Evolutionary conservation across 2,797 vertebrate genomes (phyloP).

Genomic region (Ceryle rudis): DNA sequence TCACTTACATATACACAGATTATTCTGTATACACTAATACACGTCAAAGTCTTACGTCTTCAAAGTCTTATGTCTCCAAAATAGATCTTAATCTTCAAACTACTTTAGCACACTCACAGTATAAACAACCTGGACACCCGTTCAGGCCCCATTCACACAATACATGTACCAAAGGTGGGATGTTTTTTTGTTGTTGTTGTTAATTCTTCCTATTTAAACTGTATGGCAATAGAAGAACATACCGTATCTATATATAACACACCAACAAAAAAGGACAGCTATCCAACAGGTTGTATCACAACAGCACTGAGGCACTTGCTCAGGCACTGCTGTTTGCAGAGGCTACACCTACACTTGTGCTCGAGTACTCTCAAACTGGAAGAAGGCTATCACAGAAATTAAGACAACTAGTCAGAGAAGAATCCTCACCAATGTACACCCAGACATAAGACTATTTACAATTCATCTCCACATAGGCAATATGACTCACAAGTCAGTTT

Average conservation of each 20-base stretch:
- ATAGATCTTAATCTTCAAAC: neutral
- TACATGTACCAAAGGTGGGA: neutral
- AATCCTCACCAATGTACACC: neutral
- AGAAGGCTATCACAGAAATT: neutral
- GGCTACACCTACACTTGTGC: accelerated
- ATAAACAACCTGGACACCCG: neutral
- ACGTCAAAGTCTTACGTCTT: neutral
- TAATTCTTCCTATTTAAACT: neutral
- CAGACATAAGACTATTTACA: neutral
- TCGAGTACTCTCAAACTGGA: neutral
- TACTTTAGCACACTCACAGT: neutral
- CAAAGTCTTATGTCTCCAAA: neutral
- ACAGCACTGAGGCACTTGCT: neutral
- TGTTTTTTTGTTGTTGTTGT: neutral
- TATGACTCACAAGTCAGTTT: neutral
- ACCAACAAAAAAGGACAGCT: neutral
- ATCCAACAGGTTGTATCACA: neutral
- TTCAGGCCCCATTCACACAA: neutral
- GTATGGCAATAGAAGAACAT: neutral
- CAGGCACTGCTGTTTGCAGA: accelerated
- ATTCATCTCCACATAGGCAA: neutral
- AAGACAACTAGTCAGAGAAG: neutral
- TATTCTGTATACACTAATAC: neutral
- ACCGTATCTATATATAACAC: neutral
- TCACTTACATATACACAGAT: neutral